These are phyloP conservation scores for Plumapathes pennacea DNA, from an alignment of 92 coral and sea anemone species.

Conservation along the genomic window DNA sequence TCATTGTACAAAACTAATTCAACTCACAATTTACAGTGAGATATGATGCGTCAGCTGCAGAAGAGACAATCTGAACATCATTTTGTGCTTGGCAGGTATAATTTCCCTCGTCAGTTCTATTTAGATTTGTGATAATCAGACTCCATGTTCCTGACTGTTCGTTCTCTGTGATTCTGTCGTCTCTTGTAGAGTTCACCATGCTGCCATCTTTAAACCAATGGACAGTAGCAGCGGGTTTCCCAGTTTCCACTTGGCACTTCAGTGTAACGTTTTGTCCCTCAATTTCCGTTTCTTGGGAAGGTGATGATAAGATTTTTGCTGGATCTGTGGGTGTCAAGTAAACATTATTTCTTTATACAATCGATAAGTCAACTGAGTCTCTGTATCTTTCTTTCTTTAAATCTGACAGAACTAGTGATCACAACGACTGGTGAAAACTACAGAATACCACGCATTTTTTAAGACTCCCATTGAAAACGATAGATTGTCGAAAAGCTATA, in stretches of 20 bases:
- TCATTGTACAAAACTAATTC: not conserved
- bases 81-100: constrained; percentile 28
- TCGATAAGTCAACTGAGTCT: no score
- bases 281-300: not conserved
- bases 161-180: not conserved
- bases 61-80: not conserved
- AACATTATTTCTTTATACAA: no score
- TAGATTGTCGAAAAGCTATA: no score
- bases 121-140: constrained; percentile 16
- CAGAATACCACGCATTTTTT: no score
- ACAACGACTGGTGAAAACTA: no score
- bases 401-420: no score
- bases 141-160: not conserved
- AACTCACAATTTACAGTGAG: constrained; percentile 37
- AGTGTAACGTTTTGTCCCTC: constrained; percentile 6
- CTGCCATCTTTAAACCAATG: constrained; percentile 5
- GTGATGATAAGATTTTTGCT: constrained; percentile 3
- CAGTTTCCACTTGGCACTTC: constrained; percentile 14
- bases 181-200: no score
- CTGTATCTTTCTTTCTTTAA: no score
- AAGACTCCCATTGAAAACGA: no score
- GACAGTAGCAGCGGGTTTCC: constrained; percentile 28
- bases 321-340: no score
- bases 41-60: not conserved
- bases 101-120: constrained; percentile 22